Evolutionary conservation across 2,888 invertebrate genomes (phyloP), one percentile per base, ranked within the genome.

Genomic region (Temnothorax unifasciatus): DNA sequence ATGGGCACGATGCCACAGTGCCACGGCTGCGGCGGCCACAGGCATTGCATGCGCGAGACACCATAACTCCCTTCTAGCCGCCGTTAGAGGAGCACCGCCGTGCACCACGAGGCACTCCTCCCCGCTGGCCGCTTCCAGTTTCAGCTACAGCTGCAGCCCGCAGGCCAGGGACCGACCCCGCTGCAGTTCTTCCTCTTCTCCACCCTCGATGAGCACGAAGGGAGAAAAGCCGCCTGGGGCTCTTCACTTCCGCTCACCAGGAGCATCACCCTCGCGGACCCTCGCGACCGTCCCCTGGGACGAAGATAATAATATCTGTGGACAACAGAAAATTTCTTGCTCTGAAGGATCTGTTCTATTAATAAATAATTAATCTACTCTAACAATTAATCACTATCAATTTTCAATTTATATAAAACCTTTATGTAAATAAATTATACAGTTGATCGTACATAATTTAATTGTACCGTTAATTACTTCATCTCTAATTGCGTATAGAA

Each of bases 1-100:
- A 95, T 95, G 95, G 94, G 95, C 95, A 92, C 95, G 95, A 92
- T 95, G 95, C 95, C 95, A 95, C 93, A 95, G 93, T 94, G 95
- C 94, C 95, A 95, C 95, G 93, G 95, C 95, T 94, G 93, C 94
- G 92, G 94, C 93, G 92, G 94, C 93, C 94, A 93, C 93, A 92
- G 93, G 93, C 94, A 94, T 94, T 91, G 94, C 94, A 93, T 93
- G 89, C 91, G 90, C 91, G 92, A 92, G 94, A 93, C 90, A 94
- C 93, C 94, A 94, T 94, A 93, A 94, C 94, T 94, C 92, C 92
- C 87, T 90, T 92, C 91, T 92, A 81, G 90, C 92, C 90, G 91
- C 90, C 90, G 91, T 88, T 86, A 88, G 90, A 92, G 90, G 92
- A 92, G 79, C 73, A 77, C 88, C 86, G 83, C 89, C 89, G 89